Conservation (phyloP, 2,888 invertebrate species). For the Acanthopleura granulata region DNA sequence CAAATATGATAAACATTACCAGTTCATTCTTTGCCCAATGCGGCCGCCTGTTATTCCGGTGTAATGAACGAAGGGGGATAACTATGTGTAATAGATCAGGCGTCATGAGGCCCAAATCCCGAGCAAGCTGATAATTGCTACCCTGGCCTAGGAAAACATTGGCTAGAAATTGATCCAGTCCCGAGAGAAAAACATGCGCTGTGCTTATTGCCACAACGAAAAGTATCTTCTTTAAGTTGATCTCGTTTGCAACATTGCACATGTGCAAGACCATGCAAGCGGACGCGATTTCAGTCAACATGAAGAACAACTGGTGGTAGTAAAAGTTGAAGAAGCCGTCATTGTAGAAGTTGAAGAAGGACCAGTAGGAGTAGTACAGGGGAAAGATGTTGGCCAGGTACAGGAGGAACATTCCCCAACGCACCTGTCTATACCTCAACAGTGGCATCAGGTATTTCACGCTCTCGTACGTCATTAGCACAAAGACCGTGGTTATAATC, state of each 20-base stretch:
- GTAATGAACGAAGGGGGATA: too few species aligned
- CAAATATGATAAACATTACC: too few species aligned
- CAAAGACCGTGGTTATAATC: constrained; percentile 24
- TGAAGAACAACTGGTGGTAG: constrained; percentile 38
- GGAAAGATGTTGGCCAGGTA: constrained; percentile 32
- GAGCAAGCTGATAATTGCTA: too few species aligned
- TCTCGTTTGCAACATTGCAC: neutral
- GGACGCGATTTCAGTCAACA: constrained; percentile 33
- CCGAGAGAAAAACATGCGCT: too few species aligned
- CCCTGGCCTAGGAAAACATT: too few species aligned
- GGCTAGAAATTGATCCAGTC: too few species aligned
- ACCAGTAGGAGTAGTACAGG: constrained; percentile 44
- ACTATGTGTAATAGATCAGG: too few species aligned
- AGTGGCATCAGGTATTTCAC: constrained; percentile 26
- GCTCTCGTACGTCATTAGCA: constrained; percentile 32
- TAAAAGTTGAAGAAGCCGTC: constrained; percentile 37
- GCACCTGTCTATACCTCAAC: constrained; percentile 4
- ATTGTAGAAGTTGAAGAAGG: constrained; percentile 38
- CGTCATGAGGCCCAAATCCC: too few species aligned
- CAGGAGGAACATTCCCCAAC: constrained; percentile 25
- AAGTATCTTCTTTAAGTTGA: too few species aligned
- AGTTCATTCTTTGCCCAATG: too few species aligned
- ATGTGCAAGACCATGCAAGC: constrained; percentile 29
- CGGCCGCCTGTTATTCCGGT: too few species aligned
- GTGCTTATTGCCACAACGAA: too few species aligned